phyloP scores from a whole-genome alignment of 2,113 vertebrate genomes.

The Siphamia tubifer region DNA sequence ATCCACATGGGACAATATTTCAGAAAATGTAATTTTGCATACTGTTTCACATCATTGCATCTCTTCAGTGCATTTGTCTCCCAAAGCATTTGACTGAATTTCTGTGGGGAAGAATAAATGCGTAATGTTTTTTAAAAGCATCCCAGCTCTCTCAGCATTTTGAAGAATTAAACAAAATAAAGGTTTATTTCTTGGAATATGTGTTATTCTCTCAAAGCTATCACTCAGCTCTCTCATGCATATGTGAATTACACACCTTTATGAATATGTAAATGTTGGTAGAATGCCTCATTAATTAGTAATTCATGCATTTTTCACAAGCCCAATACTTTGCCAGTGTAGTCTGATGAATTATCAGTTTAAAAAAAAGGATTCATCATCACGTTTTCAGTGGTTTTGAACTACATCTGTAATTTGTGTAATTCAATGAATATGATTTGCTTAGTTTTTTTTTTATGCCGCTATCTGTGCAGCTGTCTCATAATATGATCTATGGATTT shows the following conservation, averaged over 20 bases:
- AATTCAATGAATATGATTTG: slow-evolving; percentile 71
- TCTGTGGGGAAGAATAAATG: slow-evolving; percentile 81
- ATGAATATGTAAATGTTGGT: slow-evolving; percentile 85
- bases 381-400: slow-evolving; percentile 75
- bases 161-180: slow-evolving; percentile 80
- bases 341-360: slow-evolving; percentile 78
- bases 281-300: slow-evolving; percentile 88
- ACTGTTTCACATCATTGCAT: slow-evolving; percentile 82
- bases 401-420: slow-evolving; percentile 74
- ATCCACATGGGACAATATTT: slow-evolving; percentile 79
- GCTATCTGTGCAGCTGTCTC: slow-evolving; percentile 60
- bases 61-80: slow-evolving; percentile 80
- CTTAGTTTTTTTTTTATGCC: slow-evolving; percentile 49
- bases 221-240: slow-evolving; percentile 80
- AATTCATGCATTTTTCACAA: slow-evolving; percentile 86
- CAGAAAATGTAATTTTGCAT: slow-evolving; percentile 84
- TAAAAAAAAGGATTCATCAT: slow-evolving; percentile 74
- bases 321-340: slow-evolving; percentile 76
- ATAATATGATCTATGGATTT: slow-evolving; percentile 57
- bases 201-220: slow-evolving; percentile 77
- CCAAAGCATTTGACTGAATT: slow-evolving; percentile 78
- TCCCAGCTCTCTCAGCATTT: slow-evolving; percentile 72
- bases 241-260: slow-evolving; percentile 85
- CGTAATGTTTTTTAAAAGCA: slow-evolving; percentile 78
- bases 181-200: slow-evolving; percentile 69